Evolutionary conservation across 1,140 invertebrate genomes (phyloP).

Genomic region (Trinorchestia longiramus): DNA sequence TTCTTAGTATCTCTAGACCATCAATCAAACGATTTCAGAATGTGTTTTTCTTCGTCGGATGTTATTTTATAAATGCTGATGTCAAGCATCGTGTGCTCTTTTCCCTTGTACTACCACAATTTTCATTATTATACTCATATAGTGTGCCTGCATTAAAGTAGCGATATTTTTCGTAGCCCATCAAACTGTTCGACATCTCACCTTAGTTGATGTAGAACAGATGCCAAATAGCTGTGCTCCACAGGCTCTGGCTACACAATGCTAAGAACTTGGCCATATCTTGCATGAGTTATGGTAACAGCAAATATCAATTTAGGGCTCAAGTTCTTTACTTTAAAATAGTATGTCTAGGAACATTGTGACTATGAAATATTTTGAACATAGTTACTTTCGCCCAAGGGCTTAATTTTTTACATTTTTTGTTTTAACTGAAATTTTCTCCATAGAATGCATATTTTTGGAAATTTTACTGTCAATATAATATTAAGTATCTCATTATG

Average conservation of each 20-base stretch:
- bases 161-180: conserved; percentile 13
- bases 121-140: background rate
- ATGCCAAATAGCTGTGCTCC: background rate
- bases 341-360: background rate
- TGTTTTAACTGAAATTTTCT: background rate
- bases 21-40: background rate
- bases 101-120: background rate
- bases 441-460: background rate
- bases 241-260: background rate
- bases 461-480: background rate
- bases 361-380: background rate
- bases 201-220: background rate
- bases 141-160: conserved; percentile 25
- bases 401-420: background rate
- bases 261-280: background rate
- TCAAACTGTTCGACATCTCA: background rate
- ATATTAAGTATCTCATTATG: background rate
- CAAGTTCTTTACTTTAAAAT: background rate
- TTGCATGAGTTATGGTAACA: background rate
- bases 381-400: background rate
- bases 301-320: background rate
- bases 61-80: background rate
- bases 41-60: background rate
- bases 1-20: background rate
- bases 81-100: conserved; percentile 21